Evolutionary conservation across 2,888 invertebrate genomes (phyloP).

Genomic region (Malacosoma neustria): DNA sequence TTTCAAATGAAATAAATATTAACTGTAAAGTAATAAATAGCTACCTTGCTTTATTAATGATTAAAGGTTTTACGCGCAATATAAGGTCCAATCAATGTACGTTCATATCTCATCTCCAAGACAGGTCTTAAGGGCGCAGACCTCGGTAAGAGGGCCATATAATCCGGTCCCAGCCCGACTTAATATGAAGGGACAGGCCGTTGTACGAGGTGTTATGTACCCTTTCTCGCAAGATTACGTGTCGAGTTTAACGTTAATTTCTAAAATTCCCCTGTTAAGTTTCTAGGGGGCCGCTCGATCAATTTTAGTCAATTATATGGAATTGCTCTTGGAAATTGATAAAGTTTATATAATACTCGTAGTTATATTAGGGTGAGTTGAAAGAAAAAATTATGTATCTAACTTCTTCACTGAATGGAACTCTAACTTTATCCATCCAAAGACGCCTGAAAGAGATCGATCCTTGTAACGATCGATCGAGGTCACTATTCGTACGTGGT

Average conservation of each 20-base stretch:
- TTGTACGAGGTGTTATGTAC: slow-evolving; percentile 56
- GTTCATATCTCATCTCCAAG: neutral
- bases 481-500: no score
- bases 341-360: neutral
- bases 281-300: slow-evolving; percentile 16
- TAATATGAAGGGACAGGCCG: slow-evolving; percentile 58
- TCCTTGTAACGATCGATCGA: no score
- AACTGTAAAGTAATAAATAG: no score
- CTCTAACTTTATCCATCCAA: no score
- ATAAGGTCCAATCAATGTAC: no score
- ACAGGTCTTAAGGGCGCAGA: neutral
- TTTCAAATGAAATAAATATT: no score
- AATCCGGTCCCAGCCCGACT: slow-evolving; percentile 42
- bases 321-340: neutral
- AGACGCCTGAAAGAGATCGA: no score
- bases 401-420: no score
- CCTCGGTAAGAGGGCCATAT: slow-evolving; percentile 34
- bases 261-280: slow-evolving; percentile 38
- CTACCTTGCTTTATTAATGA: no score
- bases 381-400: no score
- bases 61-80: no score
- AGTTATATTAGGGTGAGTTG: no score
- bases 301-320: slow-evolving; percentile 20
- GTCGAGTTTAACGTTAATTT: slow-evolving; percentile 53
- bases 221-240: slow-evolving; percentile 48